phyloP scores from a whole-genome alignment of 2,888 invertebrate genomes.

The Orthonevra nobilis region DNA sequence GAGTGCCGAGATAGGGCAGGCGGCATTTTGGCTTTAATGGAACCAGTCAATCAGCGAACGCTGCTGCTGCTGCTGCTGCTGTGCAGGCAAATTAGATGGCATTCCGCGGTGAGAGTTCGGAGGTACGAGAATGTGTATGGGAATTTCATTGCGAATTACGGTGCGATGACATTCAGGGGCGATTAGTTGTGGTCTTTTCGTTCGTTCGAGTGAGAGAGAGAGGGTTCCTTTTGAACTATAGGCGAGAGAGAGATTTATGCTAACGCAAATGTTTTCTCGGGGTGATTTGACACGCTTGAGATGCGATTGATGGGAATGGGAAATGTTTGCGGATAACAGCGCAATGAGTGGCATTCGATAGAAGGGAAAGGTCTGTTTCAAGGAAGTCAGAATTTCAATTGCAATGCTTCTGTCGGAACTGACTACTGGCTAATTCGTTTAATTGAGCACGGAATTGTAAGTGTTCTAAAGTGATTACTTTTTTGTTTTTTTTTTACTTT shows the following conservation, averaged over 20 bases:
- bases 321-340: not conserved
- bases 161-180: constrained; percentile 61
- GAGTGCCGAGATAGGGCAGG: constrained; percentile 30
- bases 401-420: no score
- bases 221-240: constrained; percentile 32
- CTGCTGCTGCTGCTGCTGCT: constrained; percentile 17
- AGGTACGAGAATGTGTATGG: no score
- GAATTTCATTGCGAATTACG: constrained; percentile 48
- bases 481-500: no score
- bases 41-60: constrained; percentile 48
- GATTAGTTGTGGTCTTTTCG: constrained; percentile 45
- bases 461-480: no score
- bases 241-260: constrained; percentile 12
- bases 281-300: constrained; percentile 36
- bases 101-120: constrained; percentile 47
- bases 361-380: not conserved
- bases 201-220: constrained; percentile 44
- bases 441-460: no score
- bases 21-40: constrained; percentile 49
- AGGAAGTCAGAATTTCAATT: no score
- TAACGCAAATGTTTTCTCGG: constrained; percentile 57
- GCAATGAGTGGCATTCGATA: not conserved
- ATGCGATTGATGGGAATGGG: constrained; percentile 29
- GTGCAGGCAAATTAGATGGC: constrained; percentile 33
- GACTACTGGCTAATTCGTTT: no score